These are phyloP conservation scores for Melanocharis versteri DNA, from an alignment of 2,113 vertebrate genomes.

Conservation along the genomic window DNA sequence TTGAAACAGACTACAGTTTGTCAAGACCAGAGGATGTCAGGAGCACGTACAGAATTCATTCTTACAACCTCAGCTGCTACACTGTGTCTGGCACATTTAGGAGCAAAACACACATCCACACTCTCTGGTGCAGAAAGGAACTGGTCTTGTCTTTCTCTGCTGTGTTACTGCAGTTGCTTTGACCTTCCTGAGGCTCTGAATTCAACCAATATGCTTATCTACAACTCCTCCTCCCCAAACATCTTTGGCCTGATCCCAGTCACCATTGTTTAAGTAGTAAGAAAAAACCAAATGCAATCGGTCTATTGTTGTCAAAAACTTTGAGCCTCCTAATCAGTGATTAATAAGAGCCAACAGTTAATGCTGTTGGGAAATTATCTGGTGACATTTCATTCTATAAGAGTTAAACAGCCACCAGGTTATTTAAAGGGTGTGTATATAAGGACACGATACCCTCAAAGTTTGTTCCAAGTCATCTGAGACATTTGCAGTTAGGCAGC, in stretches of 20 bases:
- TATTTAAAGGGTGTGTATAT: conserved; percentile 45
- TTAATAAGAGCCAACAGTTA: neutral
- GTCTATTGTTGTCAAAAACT: neutral
- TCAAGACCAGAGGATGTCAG: neutral
- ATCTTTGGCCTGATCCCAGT: neutral
- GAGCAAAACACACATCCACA: neutral
- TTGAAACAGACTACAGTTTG: neutral
- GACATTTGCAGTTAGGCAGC: neutral
- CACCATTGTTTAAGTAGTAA: neutral
- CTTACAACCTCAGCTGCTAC: neutral
- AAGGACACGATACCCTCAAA: conserved; percentile 5
- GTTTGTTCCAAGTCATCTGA: conserved; percentile 16
- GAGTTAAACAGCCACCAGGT: neutral
- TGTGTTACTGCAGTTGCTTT: neutral
- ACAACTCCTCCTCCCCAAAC: neutral
- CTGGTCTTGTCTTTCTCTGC: neutral
- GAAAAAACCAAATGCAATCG: neutral
- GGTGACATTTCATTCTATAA: neutral
- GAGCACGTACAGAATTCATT: neutral
- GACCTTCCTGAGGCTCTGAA: conserved; percentile 20
- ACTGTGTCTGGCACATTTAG: neutral
- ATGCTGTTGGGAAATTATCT: neutral
- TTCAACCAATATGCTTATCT: neutral
- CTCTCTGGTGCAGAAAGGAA: neutral
- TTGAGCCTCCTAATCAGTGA: neutral